Evolutionary conservation across 2,113 vertebrate species (phyloP).

Genomic region (Scatophagus argus): DNA sequence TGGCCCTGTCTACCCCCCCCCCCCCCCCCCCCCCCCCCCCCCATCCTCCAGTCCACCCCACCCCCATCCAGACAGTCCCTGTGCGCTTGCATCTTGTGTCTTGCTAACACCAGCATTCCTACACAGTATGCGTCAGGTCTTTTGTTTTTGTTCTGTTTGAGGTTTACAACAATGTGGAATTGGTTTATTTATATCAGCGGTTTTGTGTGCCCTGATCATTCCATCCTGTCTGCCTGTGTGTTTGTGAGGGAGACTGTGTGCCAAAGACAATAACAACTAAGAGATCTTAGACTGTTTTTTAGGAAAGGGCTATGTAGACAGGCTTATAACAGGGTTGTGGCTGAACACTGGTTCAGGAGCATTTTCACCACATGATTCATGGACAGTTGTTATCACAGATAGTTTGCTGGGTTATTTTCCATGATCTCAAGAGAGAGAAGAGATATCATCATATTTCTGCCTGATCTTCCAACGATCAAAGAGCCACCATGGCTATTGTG

Average conservation of each 20-base stretch:
- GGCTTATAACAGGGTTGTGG: conserved; percentile 32
- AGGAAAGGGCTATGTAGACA: conserved; percentile 20
- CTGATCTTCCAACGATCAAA: neutral
- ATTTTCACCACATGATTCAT: conserved; percentile 61
- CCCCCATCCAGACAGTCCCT: conserved; percentile 39
- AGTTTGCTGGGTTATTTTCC: conserved; percentile 15
- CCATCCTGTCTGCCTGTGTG: conserved; percentile 41
- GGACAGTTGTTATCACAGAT: conserved; percentile 3
- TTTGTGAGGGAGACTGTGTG: conserved; percentile 30
- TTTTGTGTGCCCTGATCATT: conserved; percentile 49
- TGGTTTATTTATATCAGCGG: conserved; percentile 61
- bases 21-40: neutral
- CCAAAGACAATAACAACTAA: conserved; percentile 60
- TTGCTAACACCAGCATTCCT: conserved; percentile 64
- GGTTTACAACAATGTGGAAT: conserved; percentile 59
- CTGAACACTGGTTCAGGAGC: conserved; percentile 32
- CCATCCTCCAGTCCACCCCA: conserved; percentile 31
- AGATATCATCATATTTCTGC: neutral
- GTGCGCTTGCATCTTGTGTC: conserved; percentile 44
- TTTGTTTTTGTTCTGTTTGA: conserved; percentile 63
- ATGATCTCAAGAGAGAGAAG: neutral
- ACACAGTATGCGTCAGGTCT: conserved; percentile 67
- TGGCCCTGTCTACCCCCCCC: conserved; percentile 42
- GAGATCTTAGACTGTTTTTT: conserved; percentile 45
- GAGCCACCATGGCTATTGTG: neutral